Percentiles rank a stretch among this genome's conserved stretches.
These are phyloP conservation scores for Hestina assimilis DNA, from an alignment of 1,140 invertebrate species.

Conservation along the genomic window DNA sequence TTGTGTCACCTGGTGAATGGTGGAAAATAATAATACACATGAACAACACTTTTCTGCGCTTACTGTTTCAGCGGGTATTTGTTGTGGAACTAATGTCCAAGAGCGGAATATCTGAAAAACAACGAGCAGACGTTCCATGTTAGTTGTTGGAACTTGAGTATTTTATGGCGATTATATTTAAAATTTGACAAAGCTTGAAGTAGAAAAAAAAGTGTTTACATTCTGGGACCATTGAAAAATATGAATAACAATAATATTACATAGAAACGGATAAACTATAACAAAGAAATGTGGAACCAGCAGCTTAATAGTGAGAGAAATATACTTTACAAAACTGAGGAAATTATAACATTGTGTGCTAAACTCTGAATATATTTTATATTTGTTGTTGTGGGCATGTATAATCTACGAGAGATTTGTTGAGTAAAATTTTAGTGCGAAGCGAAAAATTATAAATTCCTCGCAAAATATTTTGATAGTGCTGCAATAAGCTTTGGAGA, in stretches of 20 bases:
- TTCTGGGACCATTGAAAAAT: not conserved
- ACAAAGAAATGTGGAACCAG: not conserved
- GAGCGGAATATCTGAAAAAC: constrained; percentile 76
- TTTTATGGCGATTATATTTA: too few species aligned
- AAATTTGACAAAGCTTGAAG: too few species aligned
- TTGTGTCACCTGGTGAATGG: constrained; percentile 59
- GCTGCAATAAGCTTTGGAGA: constrained; percentile 52
- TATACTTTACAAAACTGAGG: not conserved
- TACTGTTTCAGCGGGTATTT: constrained; percentile 76
- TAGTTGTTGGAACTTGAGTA: constrained; percentile 55
- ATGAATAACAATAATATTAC: not conserved
- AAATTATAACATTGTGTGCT: not conserved
- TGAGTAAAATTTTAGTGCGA: constrained; percentile 35
- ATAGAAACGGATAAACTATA: not conserved
- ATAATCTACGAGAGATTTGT: not conserved
- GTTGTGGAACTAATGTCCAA: constrained; percentile 75
- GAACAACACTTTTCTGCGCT: constrained; percentile 70
- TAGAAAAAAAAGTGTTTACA: not conserved
- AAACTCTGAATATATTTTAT: not conserved
- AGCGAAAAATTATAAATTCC: constrained; percentile 41
- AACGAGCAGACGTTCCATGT: constrained; percentile 70
- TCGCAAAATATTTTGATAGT: constrained; percentile 42
- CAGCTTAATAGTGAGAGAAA: not conserved
- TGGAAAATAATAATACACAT: constrained; percentile 71
- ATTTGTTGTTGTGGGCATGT: not conserved